These are phyloP conservation scores for Cydia strobilella DNA, from an alignment of 1,140 invertebrate species.

Conservation along the genomic window DNA sequence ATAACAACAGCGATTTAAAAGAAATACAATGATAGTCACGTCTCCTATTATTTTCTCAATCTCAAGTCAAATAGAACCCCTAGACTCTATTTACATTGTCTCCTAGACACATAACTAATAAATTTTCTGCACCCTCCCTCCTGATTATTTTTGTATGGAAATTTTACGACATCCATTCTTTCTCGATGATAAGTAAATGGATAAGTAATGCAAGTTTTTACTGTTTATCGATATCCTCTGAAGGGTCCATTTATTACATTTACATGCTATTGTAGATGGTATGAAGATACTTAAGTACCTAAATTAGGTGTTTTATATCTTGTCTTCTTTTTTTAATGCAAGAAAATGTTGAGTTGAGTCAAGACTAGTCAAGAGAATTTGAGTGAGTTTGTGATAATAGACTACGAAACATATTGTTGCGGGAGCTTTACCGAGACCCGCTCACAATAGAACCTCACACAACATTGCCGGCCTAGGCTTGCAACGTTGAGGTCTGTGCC, in stretches of 20 bases:
- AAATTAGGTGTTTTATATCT: too few relatives aligned
- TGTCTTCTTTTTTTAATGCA: too few relatives aligned
- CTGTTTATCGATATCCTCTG: conserved; percentile 9
- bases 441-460: too few relatives aligned
- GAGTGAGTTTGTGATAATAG: too few relatives aligned
- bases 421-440: too few relatives aligned
- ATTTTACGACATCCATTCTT: conserved; percentile 33
- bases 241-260: background rate
- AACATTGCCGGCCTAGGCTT: too few relatives aligned
- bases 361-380: too few relatives aligned
- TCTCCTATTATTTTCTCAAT: background rate
- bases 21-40: background rate
- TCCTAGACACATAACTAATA: conserved; percentile 16
- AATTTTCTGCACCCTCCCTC: background rate
- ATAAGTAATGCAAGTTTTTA: conserved; percentile 32
- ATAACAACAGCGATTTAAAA: too few relatives aligned
- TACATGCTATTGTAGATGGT: background rate
- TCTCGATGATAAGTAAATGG: conserved; percentile 26
- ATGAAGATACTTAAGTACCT: too few relatives aligned
- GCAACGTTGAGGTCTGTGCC: too few relatives aligned
- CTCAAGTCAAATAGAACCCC: background rate
- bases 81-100: conserved; percentile 13
- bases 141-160: conserved; percentile 32
- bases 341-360: too few relatives aligned
- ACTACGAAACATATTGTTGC: too few relatives aligned